Evolutionary conservation across 2,797 vertebrate species (phyloP).

Genomic region (Lagorchestes hirsutus): DNA sequence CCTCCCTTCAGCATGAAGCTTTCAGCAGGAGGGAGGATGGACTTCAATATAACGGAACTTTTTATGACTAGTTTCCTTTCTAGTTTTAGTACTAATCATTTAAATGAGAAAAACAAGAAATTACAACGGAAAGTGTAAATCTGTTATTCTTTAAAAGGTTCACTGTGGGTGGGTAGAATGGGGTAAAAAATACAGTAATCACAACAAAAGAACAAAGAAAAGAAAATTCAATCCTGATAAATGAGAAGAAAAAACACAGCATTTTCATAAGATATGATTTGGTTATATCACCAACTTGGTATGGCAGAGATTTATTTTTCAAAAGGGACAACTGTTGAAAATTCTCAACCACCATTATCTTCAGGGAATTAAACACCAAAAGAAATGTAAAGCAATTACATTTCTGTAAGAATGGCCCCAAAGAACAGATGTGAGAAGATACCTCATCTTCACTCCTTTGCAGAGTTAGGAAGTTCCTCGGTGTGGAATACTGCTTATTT

Average conservation of each 20-base stretch:
- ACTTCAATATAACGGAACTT: conserved; percentile 40
- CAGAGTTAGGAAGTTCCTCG: not conserved
- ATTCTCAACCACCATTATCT: not conserved
- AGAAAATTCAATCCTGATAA: not conserved
- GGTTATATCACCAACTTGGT: not conserved
- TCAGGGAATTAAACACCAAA: not conserved
- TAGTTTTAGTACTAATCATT: conserved; percentile 34
- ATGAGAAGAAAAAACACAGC: not conserved
- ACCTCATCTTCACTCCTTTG: not conserved
- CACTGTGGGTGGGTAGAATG: not conserved
- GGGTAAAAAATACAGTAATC: not conserved
- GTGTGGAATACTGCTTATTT: not conserved
- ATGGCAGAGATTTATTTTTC: not conserved
- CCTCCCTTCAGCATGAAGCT: not conserved
- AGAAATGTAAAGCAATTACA: not conserved
- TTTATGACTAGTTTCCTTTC: not conserved
- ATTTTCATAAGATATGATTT: not conserved
- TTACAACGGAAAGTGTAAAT: conserved; percentile 31
- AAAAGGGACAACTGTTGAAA: not conserved
- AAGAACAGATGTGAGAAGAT: not conserved
- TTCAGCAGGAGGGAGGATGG: not conserved
- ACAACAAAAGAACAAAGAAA: conserved; percentile 30
- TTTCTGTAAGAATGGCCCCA: not conserved
- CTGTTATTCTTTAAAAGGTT: conserved; percentile 12
- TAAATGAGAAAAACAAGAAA: not conserved